Evolutionary conservation across 2,797 vertebrate genomes (phyloP), one percentile per base, ranked within the genome.

Genomic region (Pseudochromis fuscus): DNA sequence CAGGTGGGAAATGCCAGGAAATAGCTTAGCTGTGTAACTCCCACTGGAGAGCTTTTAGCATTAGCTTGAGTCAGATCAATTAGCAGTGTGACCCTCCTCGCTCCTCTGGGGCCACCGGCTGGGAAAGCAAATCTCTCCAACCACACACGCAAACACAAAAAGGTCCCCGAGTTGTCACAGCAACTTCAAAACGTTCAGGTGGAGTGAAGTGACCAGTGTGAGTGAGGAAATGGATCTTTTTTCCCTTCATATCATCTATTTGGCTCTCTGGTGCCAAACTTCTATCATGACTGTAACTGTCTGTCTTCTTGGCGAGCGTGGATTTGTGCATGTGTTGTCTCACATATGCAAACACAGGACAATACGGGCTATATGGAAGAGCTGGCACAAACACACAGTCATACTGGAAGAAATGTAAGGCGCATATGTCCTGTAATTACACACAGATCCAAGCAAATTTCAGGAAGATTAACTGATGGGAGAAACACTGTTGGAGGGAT

Each of bases 41-140:
- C 51, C 75, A 44, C 55, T 8, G 25, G 55, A 62, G 62, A 71
- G 73, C 56, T 76, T 75, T 80, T 52, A 59, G 70, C 49, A 46
- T 81, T 63, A 82, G 65, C 61, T 46, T 4, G 12, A 72, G 23
- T 77, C 58, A 35, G 46, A 61, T 68, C 56, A 84, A 73, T 86
- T 79, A 79, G 63, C 40, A 16, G 59, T 4, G 40, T 50, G 70
- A 74, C 56, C 68, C 18, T 19, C 1, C 25, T 50, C 61, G 42
- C 46, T 75, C 64, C 77, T 75, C 37, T 7, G 51, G 37, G 78
- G 31, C 46, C 16, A 21, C 44, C 10, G 56, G 19, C 46, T 53
- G 40, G 28, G 31, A 31, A 76, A 58, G 19, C 40, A 65, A 79
- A 60, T 52, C 61, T 64, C 38, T 69, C 60, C 51, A 55, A 58